Base-by-base conservation (phyloP, 2,113 vertebrate species). In the Stictonetta naevosa region DNA sequence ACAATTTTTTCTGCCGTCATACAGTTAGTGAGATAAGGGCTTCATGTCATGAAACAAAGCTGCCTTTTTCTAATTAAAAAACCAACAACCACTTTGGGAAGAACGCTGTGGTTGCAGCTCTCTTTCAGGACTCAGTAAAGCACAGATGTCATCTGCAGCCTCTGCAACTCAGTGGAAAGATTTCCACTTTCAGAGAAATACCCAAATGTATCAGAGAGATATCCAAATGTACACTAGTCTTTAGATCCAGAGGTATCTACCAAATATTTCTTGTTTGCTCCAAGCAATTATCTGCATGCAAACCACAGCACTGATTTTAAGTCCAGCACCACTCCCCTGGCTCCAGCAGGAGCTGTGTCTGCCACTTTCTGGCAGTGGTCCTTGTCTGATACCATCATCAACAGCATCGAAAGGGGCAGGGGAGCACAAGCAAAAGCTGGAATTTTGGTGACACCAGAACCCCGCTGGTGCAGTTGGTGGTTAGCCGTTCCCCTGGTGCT, bases 391-490 rank as follows among this genome's bases (percentile, higher is more conserved):
- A 22, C 19, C n/a, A 23, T 5, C 74, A 25, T 16, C 58, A 4
- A 0, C 0, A 20, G 16, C 59, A 16, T 15, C 44, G 55, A 31
- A 59, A 56, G 2, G 1, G 10, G 5, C 18, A 16, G 10, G 0
- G 33, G 28, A 69, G 10, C 40, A 36, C 46, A 3, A 28, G 6
- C 0, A 34, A 72, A 58, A 67, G 6, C 42, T 42, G 0, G 0
- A 2, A 22, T 25, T 73, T 2, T 5, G 20, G 29, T 3, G 2
- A 82, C 74, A 8, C 0, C 34, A 0, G 6, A 53, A 20, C 5
- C 12, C 2, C 12, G 0, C 31, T 50, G 22, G 6, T 2, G 10
- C 36, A 9, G 20, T 1, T 29, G 1, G 10, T 0, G 2, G 6
- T 60, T 7, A 3, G 18, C 44, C 17, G 44, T 23, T 4, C 11